Conservation (phyloP, 2,113 vertebrate species). For the Cisticola juncidis region DNA sequence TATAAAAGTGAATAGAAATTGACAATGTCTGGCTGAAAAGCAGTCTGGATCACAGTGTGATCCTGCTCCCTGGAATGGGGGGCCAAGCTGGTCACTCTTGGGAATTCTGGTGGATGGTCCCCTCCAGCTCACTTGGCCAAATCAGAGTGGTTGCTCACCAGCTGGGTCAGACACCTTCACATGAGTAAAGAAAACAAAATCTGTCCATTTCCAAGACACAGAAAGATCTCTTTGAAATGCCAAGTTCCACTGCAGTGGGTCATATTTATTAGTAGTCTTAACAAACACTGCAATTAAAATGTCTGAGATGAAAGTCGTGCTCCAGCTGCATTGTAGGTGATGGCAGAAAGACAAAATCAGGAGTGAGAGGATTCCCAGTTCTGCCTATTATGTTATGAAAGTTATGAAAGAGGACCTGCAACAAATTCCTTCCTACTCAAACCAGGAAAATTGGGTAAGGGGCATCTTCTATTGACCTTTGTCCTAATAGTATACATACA, state of each 20-base stretch:
- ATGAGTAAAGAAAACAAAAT: background rate
- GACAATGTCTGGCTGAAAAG: background rate
- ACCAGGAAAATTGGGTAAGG: background rate
- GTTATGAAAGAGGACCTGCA: background rate
- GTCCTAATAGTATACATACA: background rate
- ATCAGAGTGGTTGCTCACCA: background rate
- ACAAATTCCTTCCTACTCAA: background rate
- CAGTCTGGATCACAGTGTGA: accelerated
- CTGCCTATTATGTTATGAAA: too few relatives aligned
- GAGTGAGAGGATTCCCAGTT: background rate
- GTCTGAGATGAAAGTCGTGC: background rate
- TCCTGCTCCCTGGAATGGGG: background rate
- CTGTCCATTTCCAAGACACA: background rate
- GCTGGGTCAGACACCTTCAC: background rate
- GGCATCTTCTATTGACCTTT: background rate
- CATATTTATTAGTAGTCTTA: background rate
- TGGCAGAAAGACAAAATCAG: background rate
- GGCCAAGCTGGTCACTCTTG: background rate
- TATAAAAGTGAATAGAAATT: background rate
- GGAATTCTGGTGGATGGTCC: accelerated
- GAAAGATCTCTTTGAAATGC: background rate
- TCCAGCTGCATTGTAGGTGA: background rate
- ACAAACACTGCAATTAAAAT: background rate
- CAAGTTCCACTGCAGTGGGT: background rate
- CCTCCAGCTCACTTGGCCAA: background rate